Percentiles rank a stretch among this genome's conserved stretches.
Conservation (phyloP, 2,888 invertebrate genomes). For the Noctuana brunneofusca region DNA sequence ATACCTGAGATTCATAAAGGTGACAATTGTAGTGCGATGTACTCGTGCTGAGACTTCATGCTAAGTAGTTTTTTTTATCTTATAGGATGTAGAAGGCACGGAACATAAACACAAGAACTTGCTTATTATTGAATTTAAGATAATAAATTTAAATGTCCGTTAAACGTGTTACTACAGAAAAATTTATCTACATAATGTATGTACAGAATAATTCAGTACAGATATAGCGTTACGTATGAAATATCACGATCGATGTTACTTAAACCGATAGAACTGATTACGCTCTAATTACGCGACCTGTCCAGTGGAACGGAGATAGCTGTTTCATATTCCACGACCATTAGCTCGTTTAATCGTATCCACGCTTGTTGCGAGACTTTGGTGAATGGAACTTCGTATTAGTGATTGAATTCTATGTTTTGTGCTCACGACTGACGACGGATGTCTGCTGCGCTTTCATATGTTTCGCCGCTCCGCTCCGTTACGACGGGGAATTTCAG, state of each 20-base stretch:
- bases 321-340: slow-evolving; percentile 39
- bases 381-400: slow-evolving; percentile 24
- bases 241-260: slow-evolving; percentile 42
- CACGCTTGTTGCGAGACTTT: slow-evolving; percentile 20
- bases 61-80: too few relatives aligned
- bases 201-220: background rate
- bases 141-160: background rate
- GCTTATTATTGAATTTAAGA: too few relatives aligned
- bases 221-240: slow-evolving; percentile 31
- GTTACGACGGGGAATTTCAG: background rate
- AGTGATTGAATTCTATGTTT: slow-evolving; percentile 13
- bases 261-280: slow-evolving; percentile 55
- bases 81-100: too few relatives aligned
- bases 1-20: too few relatives aligned
- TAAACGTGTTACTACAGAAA: background rate
- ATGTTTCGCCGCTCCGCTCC: background rate
- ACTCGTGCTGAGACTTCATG: too few relatives aligned
- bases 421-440: background rate
- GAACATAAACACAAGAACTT: too few relatives aligned
- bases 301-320: slow-evolving; percentile 60
- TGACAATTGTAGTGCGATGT: too few relatives aligned
- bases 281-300: slow-evolving; percentile 65
- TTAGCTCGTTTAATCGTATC: slow-evolving; percentile 15
- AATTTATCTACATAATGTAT: too few relatives aligned
- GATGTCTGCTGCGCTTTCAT: background rate